phyloP scores from a whole-genome alignment of 2,888 invertebrate genomes.

The Drepana falcataria region DNA sequence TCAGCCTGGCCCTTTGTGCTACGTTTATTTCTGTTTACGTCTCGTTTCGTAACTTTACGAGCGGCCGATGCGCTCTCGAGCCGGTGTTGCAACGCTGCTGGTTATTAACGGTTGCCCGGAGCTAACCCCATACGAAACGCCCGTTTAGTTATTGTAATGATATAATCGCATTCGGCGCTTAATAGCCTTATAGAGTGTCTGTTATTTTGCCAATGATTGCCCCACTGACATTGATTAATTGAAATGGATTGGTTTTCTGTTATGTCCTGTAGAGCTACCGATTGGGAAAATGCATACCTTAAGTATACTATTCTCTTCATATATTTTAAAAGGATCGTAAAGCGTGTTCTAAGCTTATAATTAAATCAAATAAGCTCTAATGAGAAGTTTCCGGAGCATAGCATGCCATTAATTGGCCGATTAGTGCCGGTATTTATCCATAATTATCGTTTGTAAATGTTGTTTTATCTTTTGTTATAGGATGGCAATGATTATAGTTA shows the following conservation, averaged over 20 bases:
- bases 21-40: constrained; percentile 71
- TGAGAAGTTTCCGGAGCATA: not conserved
- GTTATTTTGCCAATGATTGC: constrained; percentile 1
- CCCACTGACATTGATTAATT: constrained; percentile 37
- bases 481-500: not conserved
- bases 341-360: not conserved
- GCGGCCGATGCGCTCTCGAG: constrained; percentile 46
- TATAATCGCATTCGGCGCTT: constrained; percentile 12
- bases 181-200: constrained; percentile 1
- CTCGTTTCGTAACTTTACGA: constrained; percentile 74
- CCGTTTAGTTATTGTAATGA: constrained; percentile 31
- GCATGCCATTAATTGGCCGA: not conserved
- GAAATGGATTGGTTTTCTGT: constrained; percentile 31
- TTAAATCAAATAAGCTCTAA: not conserved
- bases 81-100: constrained; percentile 52
- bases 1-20: constrained; percentile 66
- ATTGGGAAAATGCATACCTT: not conserved
- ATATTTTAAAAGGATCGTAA: not conserved
- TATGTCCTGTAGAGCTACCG: constrained; percentile 7
- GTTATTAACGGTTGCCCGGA: constrained; percentile 62
- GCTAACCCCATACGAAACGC: constrained; percentile 45
- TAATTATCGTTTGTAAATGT: not conserved
- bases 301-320: too few species aligned
- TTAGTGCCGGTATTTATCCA: not conserved
- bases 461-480: not conserved